Evolutionary conservation across 1,140 invertebrate species (phyloP).

Genomic region (Euura saliciscinereae): DNA sequence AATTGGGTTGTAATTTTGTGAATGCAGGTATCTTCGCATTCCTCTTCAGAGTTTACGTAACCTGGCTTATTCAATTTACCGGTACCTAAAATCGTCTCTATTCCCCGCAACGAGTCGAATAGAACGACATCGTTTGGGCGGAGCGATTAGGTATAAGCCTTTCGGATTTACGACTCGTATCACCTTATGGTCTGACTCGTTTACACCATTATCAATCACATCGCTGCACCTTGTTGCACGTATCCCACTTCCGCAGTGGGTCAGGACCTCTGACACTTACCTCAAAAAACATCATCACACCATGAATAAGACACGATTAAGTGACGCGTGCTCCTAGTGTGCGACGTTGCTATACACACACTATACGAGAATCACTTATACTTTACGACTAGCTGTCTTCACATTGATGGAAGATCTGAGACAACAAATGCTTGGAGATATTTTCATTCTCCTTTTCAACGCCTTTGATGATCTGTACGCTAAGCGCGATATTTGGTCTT

Average conservation of each 20-base stretch:
- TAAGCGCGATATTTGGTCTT: conserved; percentile 47
- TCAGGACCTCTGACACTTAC: not conserved
- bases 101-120: not conserved
- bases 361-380: too few species aligned
- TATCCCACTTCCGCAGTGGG: not conserved
- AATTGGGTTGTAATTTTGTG: not conserved
- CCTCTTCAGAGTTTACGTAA: not conserved
- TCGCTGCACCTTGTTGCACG: not conserved
- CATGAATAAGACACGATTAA: not conserved
- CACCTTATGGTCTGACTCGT: not conserved
- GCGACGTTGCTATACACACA: too few species aligned
- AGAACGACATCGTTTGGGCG: not conserved
- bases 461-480: not conserved
- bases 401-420: not conserved
- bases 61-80: not conserved
- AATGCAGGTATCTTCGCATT: not conserved
- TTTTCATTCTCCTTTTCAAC: not conserved
- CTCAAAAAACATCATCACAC: not conserved
- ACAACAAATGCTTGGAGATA: not conserved
- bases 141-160: not conserved
- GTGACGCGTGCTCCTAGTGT: too few species aligned
- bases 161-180: not conserved
- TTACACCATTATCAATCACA: not conserved
- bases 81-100: not conserved
- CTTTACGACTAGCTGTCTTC: too few species aligned